These are phyloP conservation scores for Norana najaformis DNA, from an alignment of 2,888 invertebrate species.

Conservation along the genomic window DNA sequence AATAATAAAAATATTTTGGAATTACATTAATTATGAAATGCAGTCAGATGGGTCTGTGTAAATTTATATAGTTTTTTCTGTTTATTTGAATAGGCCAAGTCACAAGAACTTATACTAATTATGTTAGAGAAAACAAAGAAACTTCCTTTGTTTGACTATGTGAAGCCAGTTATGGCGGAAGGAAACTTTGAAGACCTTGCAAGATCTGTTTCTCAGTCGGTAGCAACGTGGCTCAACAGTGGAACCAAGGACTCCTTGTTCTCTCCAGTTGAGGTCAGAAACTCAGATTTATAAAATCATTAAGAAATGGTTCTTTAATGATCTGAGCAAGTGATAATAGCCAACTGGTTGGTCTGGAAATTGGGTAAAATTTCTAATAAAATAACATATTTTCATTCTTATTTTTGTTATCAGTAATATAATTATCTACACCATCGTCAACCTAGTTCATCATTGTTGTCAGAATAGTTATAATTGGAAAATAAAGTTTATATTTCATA, in stretches of 20 bases:
- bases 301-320: not conserved
- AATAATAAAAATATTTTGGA: not conserved
- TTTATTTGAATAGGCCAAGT: constrained; percentile 9
- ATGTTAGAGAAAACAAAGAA: not conserved
- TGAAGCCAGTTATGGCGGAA: not conserved
- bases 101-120: constrained; percentile 19
- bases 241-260: constrained; percentile 10
- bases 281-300: not conserved
- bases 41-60: no score
- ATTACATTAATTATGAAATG: no score
- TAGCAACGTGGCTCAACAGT: not conserved
- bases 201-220: not conserved
- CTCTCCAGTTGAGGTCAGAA: constrained; percentile 19
- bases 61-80: not conserved
- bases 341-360: not conserved
- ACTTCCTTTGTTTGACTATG: not conserved
- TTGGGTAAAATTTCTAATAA: no score
- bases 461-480: no score
- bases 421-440: not conserved
- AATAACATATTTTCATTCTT: no score
- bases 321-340: not conserved
- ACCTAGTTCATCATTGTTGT: no score
- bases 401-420: not conserved
- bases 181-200: not conserved
- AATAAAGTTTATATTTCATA: no score